phyloP scores from a whole-genome alignment of 2,888 invertebrate genomes.

The Lithophane leautieri region DNA sequence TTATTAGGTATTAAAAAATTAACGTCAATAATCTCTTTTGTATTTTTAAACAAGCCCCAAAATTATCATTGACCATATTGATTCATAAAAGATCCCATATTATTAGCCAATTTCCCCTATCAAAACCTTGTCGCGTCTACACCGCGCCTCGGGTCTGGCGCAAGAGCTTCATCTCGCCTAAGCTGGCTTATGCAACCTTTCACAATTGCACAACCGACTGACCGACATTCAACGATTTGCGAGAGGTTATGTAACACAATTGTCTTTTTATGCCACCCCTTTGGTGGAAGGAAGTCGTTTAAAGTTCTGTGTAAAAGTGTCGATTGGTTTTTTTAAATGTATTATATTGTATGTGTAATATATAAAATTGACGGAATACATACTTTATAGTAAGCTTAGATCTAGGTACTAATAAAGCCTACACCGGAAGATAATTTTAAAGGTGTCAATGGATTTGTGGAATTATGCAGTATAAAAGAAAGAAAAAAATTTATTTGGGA shows the following conservation, averaged over 20 bases:
- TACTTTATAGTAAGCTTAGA: too few relatives aligned
- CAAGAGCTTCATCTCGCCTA: conserved; percentile 85
- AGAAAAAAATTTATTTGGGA: too few relatives aligned
- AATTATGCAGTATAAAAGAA: background rate
- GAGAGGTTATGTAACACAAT: conserved; percentile 81
- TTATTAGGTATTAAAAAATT: background rate
- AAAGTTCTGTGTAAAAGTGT: conserved; percentile 24
- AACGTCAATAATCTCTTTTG: background rate
- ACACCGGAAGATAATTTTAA: background rate
- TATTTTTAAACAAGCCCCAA: background rate
- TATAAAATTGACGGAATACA: too few relatives aligned
- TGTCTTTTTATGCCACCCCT: conserved; percentile 75
- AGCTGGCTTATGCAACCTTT: conserved; percentile 88
- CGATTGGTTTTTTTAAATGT: background rate
- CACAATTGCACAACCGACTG: conserved; percentile 86
- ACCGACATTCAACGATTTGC: conserved; percentile 86
- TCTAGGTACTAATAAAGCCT: background rate
- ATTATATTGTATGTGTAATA: background rate
- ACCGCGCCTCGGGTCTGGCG: conserved; percentile 58
- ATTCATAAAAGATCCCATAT: too few relatives aligned
- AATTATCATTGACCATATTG: background rate
- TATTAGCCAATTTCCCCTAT: background rate
- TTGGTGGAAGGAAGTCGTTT: conserved; percentile 64
- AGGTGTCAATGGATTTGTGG: background rate
- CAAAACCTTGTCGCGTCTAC: conserved; percentile 49